Percentiles rank a stretch among this genome's conserved stretches.
Evolutionary conservation across 1,140 invertebrate species (phyloP).

Genomic region (Zaprionus gabonicus): DNA sequence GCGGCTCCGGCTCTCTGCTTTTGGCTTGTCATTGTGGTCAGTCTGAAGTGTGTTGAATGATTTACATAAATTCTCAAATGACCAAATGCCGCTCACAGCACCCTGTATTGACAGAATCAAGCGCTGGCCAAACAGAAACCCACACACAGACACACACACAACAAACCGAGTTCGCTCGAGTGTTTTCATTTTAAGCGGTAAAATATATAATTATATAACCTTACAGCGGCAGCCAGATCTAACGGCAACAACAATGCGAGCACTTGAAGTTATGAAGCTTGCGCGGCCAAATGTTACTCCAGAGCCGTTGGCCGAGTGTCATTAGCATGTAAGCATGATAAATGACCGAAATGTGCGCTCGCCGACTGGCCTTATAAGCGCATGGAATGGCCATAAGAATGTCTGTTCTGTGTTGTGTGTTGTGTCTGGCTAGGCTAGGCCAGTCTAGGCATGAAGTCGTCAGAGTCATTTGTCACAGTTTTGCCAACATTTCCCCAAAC

Average conservation of each 20-base stretch:
- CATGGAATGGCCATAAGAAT: conserved; percentile 20
- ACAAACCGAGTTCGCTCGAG: neutral
- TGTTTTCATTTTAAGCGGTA: conserved; percentile 67
- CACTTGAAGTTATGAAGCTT: conserved; percentile 44
- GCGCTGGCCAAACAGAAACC: conserved; percentile 72
- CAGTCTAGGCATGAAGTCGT: conserved; percentile 70
- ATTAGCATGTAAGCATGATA: conserved; percentile 82
- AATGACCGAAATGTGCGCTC: conserved; percentile 66
- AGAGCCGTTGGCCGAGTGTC: conserved; percentile 63
- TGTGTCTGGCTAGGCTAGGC: conserved; percentile 26
- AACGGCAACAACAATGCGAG: conserved; percentile 47
- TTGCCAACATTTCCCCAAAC: conserved; percentile 64
- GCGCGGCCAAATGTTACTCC: conserved; percentile 39
- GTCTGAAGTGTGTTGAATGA: conserved; percentile 73
- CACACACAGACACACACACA: conserved; percentile 53
- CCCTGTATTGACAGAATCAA: conserved; percentile 79
- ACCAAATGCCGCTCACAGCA: conserved; percentile 44
- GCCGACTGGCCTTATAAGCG: conserved; percentile 42
- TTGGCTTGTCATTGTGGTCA: conserved; percentile 75
- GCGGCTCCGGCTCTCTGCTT: conserved; percentile 50
- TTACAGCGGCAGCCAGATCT: conserved; percentile 49
- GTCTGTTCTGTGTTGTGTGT: conserved; percentile 1
- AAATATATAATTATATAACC: conserved; percentile 76
- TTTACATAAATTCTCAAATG: conserved; percentile 81
- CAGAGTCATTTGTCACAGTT: conserved; percentile 78